Evolutionary conservation across 1,140 invertebrate genomes (phyloP).

Genomic region (Hyposmocoma kahamanoa): DNA sequence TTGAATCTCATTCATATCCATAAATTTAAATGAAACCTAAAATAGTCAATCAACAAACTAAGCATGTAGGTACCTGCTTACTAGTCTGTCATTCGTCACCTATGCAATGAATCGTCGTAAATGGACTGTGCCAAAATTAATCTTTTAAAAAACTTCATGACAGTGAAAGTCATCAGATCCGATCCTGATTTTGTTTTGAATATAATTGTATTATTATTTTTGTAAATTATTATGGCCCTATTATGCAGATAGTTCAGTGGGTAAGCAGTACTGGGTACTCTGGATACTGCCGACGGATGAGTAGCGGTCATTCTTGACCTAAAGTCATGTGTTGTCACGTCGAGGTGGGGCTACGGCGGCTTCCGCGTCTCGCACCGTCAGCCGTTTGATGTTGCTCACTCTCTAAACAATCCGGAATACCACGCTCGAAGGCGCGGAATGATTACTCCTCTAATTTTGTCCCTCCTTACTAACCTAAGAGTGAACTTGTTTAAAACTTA

Average conservation of each 20-base stretch:
- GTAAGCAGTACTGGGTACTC: slow-evolving; percentile 12
- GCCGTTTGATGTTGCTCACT: neutral
- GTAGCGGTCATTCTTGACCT: slow-evolving; percentile 48
- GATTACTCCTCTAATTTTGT: neutral
- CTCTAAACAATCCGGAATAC: slow-evolving; percentile 11
- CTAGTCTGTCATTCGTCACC: too few relatives aligned
- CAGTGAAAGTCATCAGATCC: too few relatives aligned
- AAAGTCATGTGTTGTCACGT: slow-evolving; percentile 27
- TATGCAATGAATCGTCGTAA: too few relatives aligned
- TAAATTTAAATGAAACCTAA: too few relatives aligned
- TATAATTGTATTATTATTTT: slow-evolving; percentile 12
- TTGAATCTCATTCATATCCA: too few relatives aligned
- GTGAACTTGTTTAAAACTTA: too few relatives aligned
- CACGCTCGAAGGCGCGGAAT: slow-evolving; percentile 19
- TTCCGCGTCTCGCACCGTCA: slow-evolving; percentile 12
- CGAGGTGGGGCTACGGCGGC: slow-evolving; percentile 12
- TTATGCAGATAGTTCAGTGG: slow-evolving; percentile 26
- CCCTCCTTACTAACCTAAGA: too few relatives aligned
- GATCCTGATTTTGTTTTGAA: neutral
- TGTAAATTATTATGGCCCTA: slow-evolving; percentile 7
- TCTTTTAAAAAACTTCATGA: too few relatives aligned
- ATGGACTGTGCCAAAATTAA: too few relatives aligned
- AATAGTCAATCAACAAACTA: too few relatives aligned
- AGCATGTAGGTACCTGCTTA: too few relatives aligned
- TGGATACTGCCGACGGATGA: slow-evolving; percentile 34